Conservation (phyloP, 2,797 vertebrate genomes). For the Tamandua tetradactyla region DNA sequence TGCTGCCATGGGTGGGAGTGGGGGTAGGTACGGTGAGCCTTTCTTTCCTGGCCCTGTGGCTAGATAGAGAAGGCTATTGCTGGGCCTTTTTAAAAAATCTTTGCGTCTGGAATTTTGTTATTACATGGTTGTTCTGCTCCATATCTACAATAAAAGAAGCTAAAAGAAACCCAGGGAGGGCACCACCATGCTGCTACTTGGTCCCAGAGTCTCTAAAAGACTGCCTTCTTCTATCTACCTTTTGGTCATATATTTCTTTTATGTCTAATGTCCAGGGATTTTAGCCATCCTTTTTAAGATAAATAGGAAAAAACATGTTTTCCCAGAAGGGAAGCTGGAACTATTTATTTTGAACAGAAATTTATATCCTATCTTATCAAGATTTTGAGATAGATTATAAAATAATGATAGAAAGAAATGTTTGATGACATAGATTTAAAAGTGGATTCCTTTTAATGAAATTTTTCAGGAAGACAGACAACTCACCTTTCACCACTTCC, state of each 20-base stretch:
- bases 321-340: background rate
- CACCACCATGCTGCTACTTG: background rate
- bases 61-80: background rate
- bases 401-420: background rate
- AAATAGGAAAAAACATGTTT: background rate
- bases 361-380: background rate
- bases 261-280: background rate
- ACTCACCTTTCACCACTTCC: background rate
- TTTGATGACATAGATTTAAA: background rate
- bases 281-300: background rate
- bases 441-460: background rate
- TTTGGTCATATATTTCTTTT: background rate
- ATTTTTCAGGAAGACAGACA: background rate
- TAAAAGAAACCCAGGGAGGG: background rate
- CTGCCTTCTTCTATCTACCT: background rate
- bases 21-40: fast-evolving
- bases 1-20: background rate
- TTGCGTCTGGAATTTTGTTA: background rate
- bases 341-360: background rate
- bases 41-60: background rate
- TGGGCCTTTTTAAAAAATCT: background rate
- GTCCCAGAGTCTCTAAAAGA: background rate
- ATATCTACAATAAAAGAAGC: background rate
- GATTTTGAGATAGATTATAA: background rate
- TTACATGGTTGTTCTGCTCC: background rate